These are phyloP conservation scores for Stegodyphus mimosarum DNA, from an alignment of 1,140 invertebrate species.

Conservation along the genomic window DNA sequence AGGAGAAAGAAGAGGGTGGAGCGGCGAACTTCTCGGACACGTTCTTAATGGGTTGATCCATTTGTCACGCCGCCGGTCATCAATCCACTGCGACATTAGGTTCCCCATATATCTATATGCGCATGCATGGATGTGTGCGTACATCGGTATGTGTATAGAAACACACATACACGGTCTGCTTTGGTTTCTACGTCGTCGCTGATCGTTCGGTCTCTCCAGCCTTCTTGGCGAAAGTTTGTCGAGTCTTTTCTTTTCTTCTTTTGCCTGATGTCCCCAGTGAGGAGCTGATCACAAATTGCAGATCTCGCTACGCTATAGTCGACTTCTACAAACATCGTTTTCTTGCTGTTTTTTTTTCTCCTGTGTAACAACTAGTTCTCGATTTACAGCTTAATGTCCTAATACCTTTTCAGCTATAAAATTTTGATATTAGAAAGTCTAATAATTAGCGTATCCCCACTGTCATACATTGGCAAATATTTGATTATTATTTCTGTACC, in stretches of 20 bases:
- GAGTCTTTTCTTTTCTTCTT: constrained; percentile 5
- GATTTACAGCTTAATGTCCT: too few species aligned
- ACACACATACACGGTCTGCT: neutral
- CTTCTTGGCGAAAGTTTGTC: neutral
- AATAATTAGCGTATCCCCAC: too few species aligned
- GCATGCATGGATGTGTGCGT: constrained; percentile 14
- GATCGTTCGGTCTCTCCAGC: neutral
- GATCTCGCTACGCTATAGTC: neutral
- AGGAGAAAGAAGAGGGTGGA: neutral
- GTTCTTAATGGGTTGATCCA: constrained; percentile 55
- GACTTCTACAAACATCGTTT: neutral
- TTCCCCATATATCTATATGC: neutral
- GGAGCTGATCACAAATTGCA: constrained; percentile 24
- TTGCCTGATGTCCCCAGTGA: neutral
- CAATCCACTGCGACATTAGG: constrained; percentile 49
- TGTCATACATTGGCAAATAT: too few species aligned
- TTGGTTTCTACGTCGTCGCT: neutral
- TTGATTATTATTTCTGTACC: too few species aligned
- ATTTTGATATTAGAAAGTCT: too few species aligned
- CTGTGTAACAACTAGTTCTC: too few species aligned
- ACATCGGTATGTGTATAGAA: neutral
- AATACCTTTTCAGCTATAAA: too few species aligned
- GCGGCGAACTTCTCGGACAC: constrained; percentile 21
- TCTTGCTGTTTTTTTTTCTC: too few species aligned
- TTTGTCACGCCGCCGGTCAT: constrained; percentile 51